A percentile compares a stretch with the other conserved stretches of the same genome.
Evolutionary conservation across 2,888 invertebrate species (phyloP).

Genomic region (Hirtodrosophila confusa): DNA sequence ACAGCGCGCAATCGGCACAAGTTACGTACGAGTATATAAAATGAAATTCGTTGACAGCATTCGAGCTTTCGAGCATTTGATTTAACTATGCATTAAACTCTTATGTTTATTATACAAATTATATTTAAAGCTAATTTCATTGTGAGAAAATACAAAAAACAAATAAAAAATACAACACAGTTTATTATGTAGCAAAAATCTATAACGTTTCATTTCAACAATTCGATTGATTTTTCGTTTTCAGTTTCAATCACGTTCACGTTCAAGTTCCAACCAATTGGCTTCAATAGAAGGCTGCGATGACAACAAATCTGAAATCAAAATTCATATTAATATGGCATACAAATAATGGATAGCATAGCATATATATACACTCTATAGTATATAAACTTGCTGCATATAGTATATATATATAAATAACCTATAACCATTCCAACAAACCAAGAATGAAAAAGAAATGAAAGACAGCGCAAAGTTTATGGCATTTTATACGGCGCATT

Average conservation of each 20-base stretch:
- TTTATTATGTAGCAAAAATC: slow-evolving; percentile 77
- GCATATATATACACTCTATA: slow-evolving; percentile 21
- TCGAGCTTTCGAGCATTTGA: slow-evolving; percentile 77
- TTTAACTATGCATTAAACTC: slow-evolving; percentile 64
- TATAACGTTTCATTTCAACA: slow-evolving; percentile 56
- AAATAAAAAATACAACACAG: slow-evolving; percentile 46
- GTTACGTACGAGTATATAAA: slow-evolving; percentile 57
- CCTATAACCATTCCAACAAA: slow-evolving; percentile 60
- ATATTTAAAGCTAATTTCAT: slow-evolving; percentile 75
- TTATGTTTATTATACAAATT: slow-evolving; percentile 76
- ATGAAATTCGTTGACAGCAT: slow-evolving; percentile 59
- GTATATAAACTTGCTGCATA: slow-evolving; percentile 31
- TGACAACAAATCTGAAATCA: slow-evolving; percentile 74
- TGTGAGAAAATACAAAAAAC: slow-evolving; percentile 62
- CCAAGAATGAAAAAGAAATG: slow-evolving; percentile 31
- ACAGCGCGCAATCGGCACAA: slow-evolving; percentile 76
- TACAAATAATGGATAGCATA: slow-evolving; percentile 52
- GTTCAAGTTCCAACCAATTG: slow-evolving; percentile 67
- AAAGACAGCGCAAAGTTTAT: slow-evolving; percentile 57
- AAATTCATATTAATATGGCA: slow-evolving; percentile 75
- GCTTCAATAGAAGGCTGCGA: slow-evolving; percentile 78
- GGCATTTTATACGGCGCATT: slow-evolving; percentile 77
- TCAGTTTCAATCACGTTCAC: slow-evolving; percentile 26
- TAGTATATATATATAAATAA: slow-evolving; percentile 34
- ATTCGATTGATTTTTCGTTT: slow-evolving; percentile 36